Evolutionary conservation across 2,113 vertebrate species (phyloP), one percentile per base, ranked within the genome.

Genomic region (Vicugna pacos): DNA sequence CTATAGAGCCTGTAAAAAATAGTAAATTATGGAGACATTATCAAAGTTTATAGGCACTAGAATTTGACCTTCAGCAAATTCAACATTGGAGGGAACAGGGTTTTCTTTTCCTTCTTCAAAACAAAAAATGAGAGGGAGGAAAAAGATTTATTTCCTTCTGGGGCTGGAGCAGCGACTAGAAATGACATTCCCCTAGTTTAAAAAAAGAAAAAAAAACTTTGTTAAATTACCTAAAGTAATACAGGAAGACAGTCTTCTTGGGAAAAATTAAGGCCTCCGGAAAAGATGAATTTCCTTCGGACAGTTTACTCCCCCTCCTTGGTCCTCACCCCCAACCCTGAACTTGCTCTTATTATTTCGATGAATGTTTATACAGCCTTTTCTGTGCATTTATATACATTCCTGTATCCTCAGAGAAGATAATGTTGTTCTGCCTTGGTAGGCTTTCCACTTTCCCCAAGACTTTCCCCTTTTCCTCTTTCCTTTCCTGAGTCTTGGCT

Each of bases 21-120:
- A 97, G 93, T 96, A 96, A 97, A 96, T 98, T 98, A 96, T 92
- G 95, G 95, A 95, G 93, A 96, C 96, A 93, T 97, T 97, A 97
- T 95, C 91, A 94, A 94, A 98, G 97, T 96, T 98, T 96, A 97
- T 97, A 82, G 95, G 92, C 95, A 92, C 97, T 97, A 96, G 96
- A 95, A 81, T 96, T 95, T 97, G 93, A 97, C 97, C 97, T 98
- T 97, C 95, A 94, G 83, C 69, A 95, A 94, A 98, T 93, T 96
- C 76, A 88, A n/a, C 95, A 70, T 58, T 58, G 38, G 54, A 95
- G 83, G 94, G 60, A 95, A 48, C 42, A 70, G 13, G 84, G 54
- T 91, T 98, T 97, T 96, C 94, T 98, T 95, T 92, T 87, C 93
- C 93, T 94, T 93, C 85, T 95, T 96, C 75, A 86, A 84, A 94